Base-by-base conservation (phyloP, 1,140 invertebrate genomes). In the Spodoptera litura region DNA sequence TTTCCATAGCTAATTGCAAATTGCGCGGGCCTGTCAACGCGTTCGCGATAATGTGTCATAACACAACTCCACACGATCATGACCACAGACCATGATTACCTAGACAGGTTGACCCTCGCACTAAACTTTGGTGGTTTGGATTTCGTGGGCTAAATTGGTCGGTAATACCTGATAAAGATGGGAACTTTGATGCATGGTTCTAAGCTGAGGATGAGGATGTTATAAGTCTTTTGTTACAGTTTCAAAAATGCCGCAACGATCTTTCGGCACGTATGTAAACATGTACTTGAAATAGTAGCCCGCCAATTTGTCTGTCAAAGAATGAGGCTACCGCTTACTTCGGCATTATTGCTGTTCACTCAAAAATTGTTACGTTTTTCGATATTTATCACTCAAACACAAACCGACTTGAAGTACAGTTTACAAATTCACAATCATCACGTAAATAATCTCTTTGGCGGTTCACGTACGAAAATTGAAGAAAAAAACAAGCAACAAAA, bases 1-100 rank as follows among this genome's bases (percentile, higher is more conserved):
- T 91, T 90, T 89, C 91, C 92, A 91, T 92, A 85, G 86, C 92
- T 92, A 93, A 93, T 93, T 93, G 92, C 84, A 92, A 93, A 93
- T 93, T 90, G 90, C 85, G 85, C 81, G 64, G 81, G 78, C 85
- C 87, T 92, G 89, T 90, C 91, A 93, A 88, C 90, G 87, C 80
- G 79, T 70, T 83, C 78, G 83, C 87, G 90, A 86, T 93, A 93
- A 93, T 92, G 89, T 93, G 91, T 91, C 90, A 91, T 91, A 91
- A 87, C 83, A 83, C 68, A 85, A 84, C 79, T 74, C 62, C 68
- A 71, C 68, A 79, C 78, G 64, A 68, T 79, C 75, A 79, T 81
- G 83, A 81, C 80, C 83, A 75, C 73, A 64, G 73, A 70, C 59
- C 49, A 59, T 52, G 72, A 82, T 85, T 80, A 84, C 73, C 38